Base-by-base conservation (phyloP, 2,113 vertebrate species). In the Gulo gulo region DNA sequence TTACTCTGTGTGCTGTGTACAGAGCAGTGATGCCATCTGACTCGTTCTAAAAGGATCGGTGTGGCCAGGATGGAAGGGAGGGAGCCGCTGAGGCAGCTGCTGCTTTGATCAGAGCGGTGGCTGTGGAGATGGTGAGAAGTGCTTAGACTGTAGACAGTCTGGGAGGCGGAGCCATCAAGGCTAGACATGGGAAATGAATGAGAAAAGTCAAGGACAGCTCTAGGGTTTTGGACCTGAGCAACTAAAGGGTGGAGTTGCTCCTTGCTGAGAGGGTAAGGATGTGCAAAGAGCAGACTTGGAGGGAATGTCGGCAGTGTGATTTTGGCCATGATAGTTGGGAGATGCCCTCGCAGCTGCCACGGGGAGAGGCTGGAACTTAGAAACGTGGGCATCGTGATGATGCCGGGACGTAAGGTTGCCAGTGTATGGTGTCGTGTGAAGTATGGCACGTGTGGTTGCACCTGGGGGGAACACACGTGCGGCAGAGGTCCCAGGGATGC, bases 31-130 rank as follows among this genome's bases (percentile, higher is more conserved):
- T 23, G 11, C 92, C 57, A 57, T 93, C 71, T 71, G 63, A n/a
- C 50, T 95, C 93, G 15, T 89, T 97, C 85, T 80, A 24, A 79
- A 90, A 87, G 59, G 31, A 24, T 59, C 31, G 13, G 2, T 47
- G 26, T 67, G 74, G 74, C 42, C 42, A 85, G 92, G 85, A 87
- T 80, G 71, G 86, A 92, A 89, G 57, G 52, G 45, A 86, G 24
- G 23, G 45, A 88, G 88, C 36, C 6, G 6, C 47, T 42, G 31
- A 29, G 63, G 67, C 67, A 61, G 52, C 83, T 57, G 67, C 29
- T 81, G 61, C 57, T 88, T 91, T 36, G 87, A 63, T 87, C 47
- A 39, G 94, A 39, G 29, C 18, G 14, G 57, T 39, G 29, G n/a
- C 31, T 9, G 11, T 47, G 24, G 76, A 39, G 59, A 42, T 34